Evolutionary conservation across 2,888 invertebrate genomes (phyloP).

Genomic region (Acleris emargana): DNA sequence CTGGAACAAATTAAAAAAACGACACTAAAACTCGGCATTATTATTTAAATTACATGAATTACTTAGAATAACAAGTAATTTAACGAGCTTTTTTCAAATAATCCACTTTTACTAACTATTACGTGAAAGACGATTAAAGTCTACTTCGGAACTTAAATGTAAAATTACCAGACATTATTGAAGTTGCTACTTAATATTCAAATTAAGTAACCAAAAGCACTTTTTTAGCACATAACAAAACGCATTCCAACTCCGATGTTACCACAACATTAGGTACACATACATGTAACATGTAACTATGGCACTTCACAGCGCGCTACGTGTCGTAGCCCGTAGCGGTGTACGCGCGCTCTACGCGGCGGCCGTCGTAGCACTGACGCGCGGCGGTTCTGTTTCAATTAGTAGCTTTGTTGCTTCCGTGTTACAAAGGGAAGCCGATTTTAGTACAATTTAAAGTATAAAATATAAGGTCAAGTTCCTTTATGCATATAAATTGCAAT

Average conservation of each 20-base stretch:
- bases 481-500: too few relatives aligned
- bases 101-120: not conserved
- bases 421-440: slow-evolving; percentile 57
- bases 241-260: slow-evolving; percentile 55
- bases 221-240: slow-evolving; percentile 43
- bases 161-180: not conserved
- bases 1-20: not conserved
- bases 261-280: slow-evolving; percentile 47
- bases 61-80: not conserved
- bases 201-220: not conserved
- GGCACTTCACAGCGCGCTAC: slow-evolving; percentile 52
- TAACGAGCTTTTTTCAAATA: not conserved
- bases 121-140: slow-evolving; percentile 10
- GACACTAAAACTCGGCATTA: not conserved
- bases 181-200: too few relatives aligned
- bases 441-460: slow-evolving; percentile 34
- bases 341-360: slow-evolving; percentile 71
- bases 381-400: slow-evolving; percentile 69
- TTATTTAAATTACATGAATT: not conserved
- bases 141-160: not conserved
- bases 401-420: slow-evolving; percentile 75
- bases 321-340: slow-evolving; percentile 61
- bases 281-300: slow-evolving; percentile 37
- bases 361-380: slow-evolving; percentile 78
- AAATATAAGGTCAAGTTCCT: slow-evolving; percentile 7